A percentile compares a stretch with the other conserved stretches of the same genome.
phyloP scores from a whole-genome alignment of 2,888 invertebrate species.

The Spodoptera littoralis region DNA sequence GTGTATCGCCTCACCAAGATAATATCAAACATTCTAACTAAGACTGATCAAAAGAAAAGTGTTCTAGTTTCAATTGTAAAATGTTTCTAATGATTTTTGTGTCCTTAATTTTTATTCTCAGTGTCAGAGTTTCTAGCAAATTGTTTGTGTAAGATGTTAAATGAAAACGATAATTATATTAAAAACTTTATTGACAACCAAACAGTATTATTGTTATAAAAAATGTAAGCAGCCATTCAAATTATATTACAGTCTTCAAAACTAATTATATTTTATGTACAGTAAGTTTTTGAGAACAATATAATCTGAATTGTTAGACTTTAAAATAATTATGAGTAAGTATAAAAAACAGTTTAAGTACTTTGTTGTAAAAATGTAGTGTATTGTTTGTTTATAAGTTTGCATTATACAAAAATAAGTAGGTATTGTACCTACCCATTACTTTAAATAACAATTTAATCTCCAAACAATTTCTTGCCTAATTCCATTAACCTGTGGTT shows the following conservation, averaged over 20 bases:
- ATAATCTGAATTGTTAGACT: conserved; percentile 21
- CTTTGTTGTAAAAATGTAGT: conserved; percentile 59
- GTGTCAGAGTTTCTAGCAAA: neutral
- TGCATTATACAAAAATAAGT: conserved; percentile 59
- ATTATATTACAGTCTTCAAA: conserved; percentile 36
- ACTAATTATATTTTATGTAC: conserved; percentile 60
- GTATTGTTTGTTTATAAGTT: conserved; percentile 39
- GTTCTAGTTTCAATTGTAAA: neutral
- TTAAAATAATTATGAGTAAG: conserved; percentile 24
- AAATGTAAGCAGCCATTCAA: conserved; percentile 38
- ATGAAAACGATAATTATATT: conserved; percentile 60
- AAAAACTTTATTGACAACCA: conserved; percentile 64
- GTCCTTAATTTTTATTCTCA: conserved; percentile 10
- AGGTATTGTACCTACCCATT: conserved; percentile 59
- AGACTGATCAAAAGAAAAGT: conserved; percentile 20
- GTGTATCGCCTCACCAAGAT: conserved; percentile 27
- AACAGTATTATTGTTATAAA: conserved; percentile 50
- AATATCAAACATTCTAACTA: conserved; percentile 15
- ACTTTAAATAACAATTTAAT: conserved; percentile 84
- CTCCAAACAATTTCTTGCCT: conserved; percentile 96
- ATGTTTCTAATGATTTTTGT: neutral
- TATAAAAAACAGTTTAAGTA: conserved; percentile 55
- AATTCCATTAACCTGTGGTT: conserved; percentile 96
- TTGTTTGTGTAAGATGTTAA: conserved; percentile 73
- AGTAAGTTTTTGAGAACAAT: conserved; percentile 47